A percentile compares a stretch with the other conserved stretches of the same genome.
Evolutionary conservation across 2,797 vertebrate genomes (phyloP).

Genomic region (Macrochelys suwanniensis): DNA sequence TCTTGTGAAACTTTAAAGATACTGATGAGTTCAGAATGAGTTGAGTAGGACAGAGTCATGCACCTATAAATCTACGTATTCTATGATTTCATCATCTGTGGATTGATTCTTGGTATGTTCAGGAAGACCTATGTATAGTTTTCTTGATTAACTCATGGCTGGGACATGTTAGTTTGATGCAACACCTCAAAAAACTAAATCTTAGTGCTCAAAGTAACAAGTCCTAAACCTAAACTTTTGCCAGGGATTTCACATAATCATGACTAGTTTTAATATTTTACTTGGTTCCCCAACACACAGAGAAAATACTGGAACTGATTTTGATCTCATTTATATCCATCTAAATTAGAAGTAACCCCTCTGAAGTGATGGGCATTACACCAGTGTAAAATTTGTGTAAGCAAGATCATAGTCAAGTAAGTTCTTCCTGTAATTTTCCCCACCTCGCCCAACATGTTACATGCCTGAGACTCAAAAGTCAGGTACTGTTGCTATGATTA

Average conservation of each 20-base stretch:
- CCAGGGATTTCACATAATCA: conserved; percentile 39
- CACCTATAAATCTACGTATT: conserved; percentile 66
- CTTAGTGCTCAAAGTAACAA: conserved; percentile 71
- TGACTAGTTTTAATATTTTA: background rate
- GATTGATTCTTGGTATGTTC: conserved; percentile 75
- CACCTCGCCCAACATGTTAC: background rate
- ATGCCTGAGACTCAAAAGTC: background rate
- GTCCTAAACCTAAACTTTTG: conserved; percentile 27
- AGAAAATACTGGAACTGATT: conserved; percentile 20
- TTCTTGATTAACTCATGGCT: conserved; percentile 77
- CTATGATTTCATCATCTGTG: conserved; percentile 74
- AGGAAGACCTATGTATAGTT: conserved; percentile 79
- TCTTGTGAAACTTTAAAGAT: conserved; percentile 47
- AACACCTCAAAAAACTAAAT: conserved; percentile 75
- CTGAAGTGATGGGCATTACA: conserved; percentile 19
- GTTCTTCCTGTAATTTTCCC: conserved; percentile 23
- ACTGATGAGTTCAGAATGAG: conserved; percentile 56
- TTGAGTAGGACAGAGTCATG: conserved; percentile 59
- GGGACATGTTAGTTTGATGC: conserved; percentile 76
- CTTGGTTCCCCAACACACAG: background rate
- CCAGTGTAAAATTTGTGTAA: background rate
- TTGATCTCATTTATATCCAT: conserved; percentile 9
- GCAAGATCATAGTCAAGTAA: background rate
- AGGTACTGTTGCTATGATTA: background rate
- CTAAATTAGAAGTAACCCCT: background rate